Evolutionary conservation across 2,888 invertebrate genomes (phyloP), one percentile per base, ranked within the genome.

Genomic region (Euzophera pinguis): DNA sequence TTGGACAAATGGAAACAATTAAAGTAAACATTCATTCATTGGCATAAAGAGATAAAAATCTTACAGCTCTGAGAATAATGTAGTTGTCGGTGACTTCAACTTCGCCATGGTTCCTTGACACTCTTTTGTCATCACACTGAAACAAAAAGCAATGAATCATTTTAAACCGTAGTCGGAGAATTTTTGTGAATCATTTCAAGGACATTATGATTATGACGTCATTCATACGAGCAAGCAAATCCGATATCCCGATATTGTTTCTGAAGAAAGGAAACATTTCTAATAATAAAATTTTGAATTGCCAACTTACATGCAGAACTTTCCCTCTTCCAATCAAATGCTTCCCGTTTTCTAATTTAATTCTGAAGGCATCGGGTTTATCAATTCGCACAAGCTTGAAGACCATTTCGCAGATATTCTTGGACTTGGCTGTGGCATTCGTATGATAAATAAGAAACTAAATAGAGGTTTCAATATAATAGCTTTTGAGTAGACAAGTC

Each of bases 91-190:
- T 67, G 7, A 92, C 79, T 53, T 77, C 72, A 14, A 92, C 62
- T 38, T 84, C 64, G 7, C 88, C 91, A 75, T 92, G 92, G 38
- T 81, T 83, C 43, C 91, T 79, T 1, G 92, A 92, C 38, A 92
- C 84, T 58, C 90, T 78, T 63, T 89, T 86, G 67, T 92, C 91
- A 50, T 82, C 73, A 65, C 88, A 84, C 91, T 92, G 69, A 54
- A 77, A 77, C 32, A 42, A 41, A 59, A 38, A 47, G 5, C 41
- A 13, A 12, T 37, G 16, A 14, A 34, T n/a, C n/a, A n/a, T n/a
- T n/a, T n/a, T n/a, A n/a, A n/a, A n/a, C n/a, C n/a, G n/a, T n/a
- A n/a, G n/a, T n/a, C n/a, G 22, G 8, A 29, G 16, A 12, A 48
- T 16, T 6, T 13, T 27, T 13, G 38, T 38, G 4, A 8, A 13